Evolutionary conservation across 2,113 vertebrate species (phyloP).

Genomic region (Passerina amoena): DNA sequence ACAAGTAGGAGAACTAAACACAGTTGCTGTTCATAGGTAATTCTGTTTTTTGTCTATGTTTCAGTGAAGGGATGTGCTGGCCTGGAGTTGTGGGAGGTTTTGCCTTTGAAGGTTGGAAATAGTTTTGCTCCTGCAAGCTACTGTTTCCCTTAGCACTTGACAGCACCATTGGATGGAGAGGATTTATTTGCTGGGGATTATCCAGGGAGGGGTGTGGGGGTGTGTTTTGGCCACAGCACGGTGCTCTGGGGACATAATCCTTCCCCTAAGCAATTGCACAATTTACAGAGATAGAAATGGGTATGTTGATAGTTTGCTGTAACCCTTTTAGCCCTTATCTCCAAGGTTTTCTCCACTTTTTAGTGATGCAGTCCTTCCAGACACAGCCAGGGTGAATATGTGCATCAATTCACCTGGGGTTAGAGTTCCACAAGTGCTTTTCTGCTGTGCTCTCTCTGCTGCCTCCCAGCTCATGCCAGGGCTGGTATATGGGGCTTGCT

Average conservation of each 20-base stretch:
- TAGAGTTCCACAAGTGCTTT: background rate
- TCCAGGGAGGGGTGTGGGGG: background rate
- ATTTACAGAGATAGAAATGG: background rate
- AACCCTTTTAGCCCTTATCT: background rate
- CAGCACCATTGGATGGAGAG: background rate
- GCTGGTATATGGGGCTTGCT: background rate
- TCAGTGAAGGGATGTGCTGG: background rate
- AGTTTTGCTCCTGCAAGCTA: background rate
- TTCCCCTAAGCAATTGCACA: background rate
- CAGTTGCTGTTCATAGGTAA: background rate
- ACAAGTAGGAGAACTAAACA: background rate
- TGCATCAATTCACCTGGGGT: background rate
- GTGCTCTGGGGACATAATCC: background rate
- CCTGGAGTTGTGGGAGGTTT: background rate
- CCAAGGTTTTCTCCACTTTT: background rate
- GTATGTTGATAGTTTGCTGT: background rate
- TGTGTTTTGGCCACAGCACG: background rate
- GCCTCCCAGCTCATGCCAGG: background rate
- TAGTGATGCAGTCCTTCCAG: background rate
- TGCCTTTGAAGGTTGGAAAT: background rate
- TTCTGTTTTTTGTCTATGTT: background rate
- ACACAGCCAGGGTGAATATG: background rate
- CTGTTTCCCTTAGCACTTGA: background rate
- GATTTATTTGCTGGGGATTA: slow-evolving; percentile 3
- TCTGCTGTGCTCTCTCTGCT: background rate